These are phyloP conservation scores for Pocillopora meandrina DNA, from an alignment of 92 coral and sea anemone species.

Conservation along the genomic window DNA sequence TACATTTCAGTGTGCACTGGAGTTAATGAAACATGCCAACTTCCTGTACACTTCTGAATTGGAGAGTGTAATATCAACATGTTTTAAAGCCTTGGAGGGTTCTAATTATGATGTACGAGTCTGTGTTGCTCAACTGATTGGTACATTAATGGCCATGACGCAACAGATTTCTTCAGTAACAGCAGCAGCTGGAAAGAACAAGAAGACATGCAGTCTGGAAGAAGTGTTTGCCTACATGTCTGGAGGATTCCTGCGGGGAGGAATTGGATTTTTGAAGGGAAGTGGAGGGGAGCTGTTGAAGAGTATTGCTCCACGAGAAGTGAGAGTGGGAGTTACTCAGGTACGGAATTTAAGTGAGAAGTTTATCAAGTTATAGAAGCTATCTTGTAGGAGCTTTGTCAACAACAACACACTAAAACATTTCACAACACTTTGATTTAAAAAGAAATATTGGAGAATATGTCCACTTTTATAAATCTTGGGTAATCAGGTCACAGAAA, in stretches of 20 bases:
- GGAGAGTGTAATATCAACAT: constrained; percentile 85
- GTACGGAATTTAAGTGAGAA: constrained; percentile 11
- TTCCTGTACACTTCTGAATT: constrained; percentile 88
- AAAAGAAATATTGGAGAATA: too few species aligned
- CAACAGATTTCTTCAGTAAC: constrained; percentile 71
- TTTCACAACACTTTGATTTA: too few species aligned
- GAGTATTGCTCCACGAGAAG: constrained; percentile 89
- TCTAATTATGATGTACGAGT: constrained; percentile 98
- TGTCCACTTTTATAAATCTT: too few species aligned
- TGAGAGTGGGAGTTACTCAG: constrained; percentile 98
- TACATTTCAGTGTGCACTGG: constrained; percentile 81
- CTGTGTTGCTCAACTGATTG: constrained; percentile 87
- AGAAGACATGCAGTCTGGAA: constrained; percentile 70
- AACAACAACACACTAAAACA: too few species aligned
- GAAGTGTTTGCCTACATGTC: constrained; percentile 92
- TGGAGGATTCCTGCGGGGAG: constrained; percentile 96
- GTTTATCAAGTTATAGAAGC: too few species aligned
- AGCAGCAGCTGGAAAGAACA: constrained; percentile 64
- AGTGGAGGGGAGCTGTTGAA: constrained; percentile 94
- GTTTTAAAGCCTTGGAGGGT: constrained; percentile 90
- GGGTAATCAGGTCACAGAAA: too few species aligned
- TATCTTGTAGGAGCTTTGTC: too few species aligned
- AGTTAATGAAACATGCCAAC: constrained; percentile 88
- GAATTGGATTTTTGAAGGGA: constrained; percentile 94
- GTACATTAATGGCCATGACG: constrained; percentile 89